These are phyloP conservation scores for Erethizon dorsatum DNA, from an alignment of 2,797 vertebrate species.

Conservation along the genomic window DNA sequence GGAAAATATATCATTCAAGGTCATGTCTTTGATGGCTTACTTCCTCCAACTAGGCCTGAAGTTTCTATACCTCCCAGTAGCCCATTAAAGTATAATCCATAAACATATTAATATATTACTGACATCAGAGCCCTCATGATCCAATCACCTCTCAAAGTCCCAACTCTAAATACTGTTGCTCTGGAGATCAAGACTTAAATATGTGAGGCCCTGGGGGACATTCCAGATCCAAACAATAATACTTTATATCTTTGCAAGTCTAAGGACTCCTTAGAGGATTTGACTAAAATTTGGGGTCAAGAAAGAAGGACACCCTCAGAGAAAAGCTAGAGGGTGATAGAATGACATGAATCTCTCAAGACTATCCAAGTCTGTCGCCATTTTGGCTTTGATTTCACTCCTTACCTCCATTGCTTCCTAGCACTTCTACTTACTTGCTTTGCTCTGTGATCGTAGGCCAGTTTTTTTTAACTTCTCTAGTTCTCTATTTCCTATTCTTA, in stretches of 20 bases:
- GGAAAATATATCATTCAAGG: not conserved
- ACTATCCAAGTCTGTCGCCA: not conserved
- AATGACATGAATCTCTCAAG: not conserved
- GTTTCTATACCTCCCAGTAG: not conserved
- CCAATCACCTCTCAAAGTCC: not conserved
- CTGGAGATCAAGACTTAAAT: not conserved
- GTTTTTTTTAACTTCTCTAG: not conserved
- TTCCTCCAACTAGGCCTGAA: not conserved
- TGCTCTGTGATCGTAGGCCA: not conserved
- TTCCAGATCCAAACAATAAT: not conserved
- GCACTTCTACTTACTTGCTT: not conserved
- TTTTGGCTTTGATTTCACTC: not conserved
- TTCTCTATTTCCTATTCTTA: not conserved
- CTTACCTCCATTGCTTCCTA: not conserved
- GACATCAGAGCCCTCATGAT: not conserved
- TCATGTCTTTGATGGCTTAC: not conserved
- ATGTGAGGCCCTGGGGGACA: no score
- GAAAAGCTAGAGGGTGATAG: not conserved
- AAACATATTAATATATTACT: not conserved
- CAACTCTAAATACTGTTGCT: not conserved
- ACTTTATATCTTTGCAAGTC: not conserved
- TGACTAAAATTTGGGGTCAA: not conserved
- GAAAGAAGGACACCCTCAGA: not conserved
- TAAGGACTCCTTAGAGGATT: not conserved
- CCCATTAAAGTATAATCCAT: not conserved